Conservation (phyloP, 1,140 invertebrate species). For the Hestina assimilis region DNA sequence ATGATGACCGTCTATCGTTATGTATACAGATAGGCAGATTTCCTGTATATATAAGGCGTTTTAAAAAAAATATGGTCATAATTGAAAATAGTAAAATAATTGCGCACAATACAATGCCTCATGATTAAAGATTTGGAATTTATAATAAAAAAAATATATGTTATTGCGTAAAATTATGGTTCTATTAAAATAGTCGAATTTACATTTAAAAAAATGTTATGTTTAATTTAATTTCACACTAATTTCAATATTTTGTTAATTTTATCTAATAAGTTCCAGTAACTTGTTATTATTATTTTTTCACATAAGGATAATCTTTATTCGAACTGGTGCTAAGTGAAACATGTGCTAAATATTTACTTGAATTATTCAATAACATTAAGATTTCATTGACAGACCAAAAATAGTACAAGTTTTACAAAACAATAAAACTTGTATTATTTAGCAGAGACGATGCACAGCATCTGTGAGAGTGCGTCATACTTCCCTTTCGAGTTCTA, state of each 20-base stretch:
- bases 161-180: too few species aligned
- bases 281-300: slow-evolving; percentile 4
- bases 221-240: too few species aligned
- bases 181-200: too few species aligned
- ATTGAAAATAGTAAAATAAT: slow-evolving; percentile 69
- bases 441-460: too few species aligned
- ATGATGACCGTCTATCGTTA: slow-evolving; percentile 12
- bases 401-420: neutral
- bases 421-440: neutral
- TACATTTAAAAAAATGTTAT: too few species aligned
- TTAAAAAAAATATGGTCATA: slow-evolving; percentile 49
- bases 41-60: slow-evolving; percentile 51
- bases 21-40: slow-evolving; percentile 17
- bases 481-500: too few species aligned
- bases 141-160: too few species aligned
- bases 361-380: neutral
- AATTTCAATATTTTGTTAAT: too few species aligned
- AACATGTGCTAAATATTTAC: slow-evolving; percentile 11
- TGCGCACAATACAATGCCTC: slow-evolving; percentile 53
- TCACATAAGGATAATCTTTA: neutral
- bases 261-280: neutral
- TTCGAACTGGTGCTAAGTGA: slow-evolving; percentile 14
- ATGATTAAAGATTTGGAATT: too few species aligned
- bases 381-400: neutral
- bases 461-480: too few species aligned